phyloP scores from a whole-genome alignment of 2,113 vertebrate genomes.

The Antechinus stuartii region DNA sequence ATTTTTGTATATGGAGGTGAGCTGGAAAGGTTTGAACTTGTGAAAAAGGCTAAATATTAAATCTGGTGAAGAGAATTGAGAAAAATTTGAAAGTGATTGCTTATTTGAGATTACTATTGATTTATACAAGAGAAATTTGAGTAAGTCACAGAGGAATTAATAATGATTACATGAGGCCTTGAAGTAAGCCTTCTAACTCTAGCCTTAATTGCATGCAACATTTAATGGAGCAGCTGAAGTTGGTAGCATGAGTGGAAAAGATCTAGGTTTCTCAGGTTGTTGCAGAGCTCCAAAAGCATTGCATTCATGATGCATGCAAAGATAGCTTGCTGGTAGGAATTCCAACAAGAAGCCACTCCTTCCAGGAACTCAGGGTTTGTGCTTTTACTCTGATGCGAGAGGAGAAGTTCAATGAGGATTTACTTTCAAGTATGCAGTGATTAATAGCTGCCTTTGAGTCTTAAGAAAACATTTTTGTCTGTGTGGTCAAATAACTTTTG shows the following conservation, averaged over 20 bases:
- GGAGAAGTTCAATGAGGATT: conserved; percentile 68
- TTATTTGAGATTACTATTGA: background rate
- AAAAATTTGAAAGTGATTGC: background rate
- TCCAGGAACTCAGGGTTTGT: conserved; percentile 94
- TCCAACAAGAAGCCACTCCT: conserved; percentile 95
- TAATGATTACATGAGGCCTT: background rate
- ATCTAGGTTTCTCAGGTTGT: conserved; percentile 97
- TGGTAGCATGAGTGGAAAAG: background rate
- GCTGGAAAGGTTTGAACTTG: background rate
- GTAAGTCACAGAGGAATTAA: background rate
- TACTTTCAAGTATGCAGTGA: conserved; percentile 77
- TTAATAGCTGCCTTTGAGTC: conserved; percentile 75
- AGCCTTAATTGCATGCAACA: background rate
- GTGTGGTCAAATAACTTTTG: conserved; percentile 67
- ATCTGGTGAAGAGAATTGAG: background rate
- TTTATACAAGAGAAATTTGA: background rate
- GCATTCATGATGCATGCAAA: conserved; percentile 94
- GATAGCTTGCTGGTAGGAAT: conserved; percentile 94
- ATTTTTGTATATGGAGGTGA: background rate
- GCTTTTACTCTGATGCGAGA: conserved; percentile 87
- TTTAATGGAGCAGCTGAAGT: background rate
- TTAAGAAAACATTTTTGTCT: conserved; percentile 73
- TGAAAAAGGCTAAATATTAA: background rate
- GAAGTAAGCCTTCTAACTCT: background rate
- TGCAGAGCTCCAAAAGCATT: conserved; percentile 95